Evolutionary conservation across 1,140 invertebrate genomes (phyloP), one percentile per base, ranked within the genome.

Genomic region (Archegozetes longisetosus): DNA sequence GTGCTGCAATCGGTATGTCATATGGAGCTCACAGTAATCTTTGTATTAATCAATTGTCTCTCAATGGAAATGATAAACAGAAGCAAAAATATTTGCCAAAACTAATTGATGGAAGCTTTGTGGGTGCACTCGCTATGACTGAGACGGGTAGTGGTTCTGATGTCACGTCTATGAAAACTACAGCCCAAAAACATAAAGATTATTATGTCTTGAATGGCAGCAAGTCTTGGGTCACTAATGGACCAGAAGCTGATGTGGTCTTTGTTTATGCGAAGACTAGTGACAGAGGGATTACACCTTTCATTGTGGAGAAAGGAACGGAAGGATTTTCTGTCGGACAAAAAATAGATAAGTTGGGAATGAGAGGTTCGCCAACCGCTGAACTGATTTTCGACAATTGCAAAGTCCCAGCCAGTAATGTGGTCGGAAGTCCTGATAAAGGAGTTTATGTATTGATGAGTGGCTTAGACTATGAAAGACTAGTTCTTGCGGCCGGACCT

Each of bases 151-250:
- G 92, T 3, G 95, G 95, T 3, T 96, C 92, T 9, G 95, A 99
- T 78, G 94, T 98, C 2, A 88, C 96, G 2, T 94, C 92, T 0
- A 98, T 99, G 94, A 92, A 86, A 71, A 68, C 89, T 14, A 82
- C 75, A 58, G 95, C 94, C 2, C 84, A 91, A 63, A 89, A 85
- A 66, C 6, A 40, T 27, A n/a, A n/a, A 2, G 90, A 96, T 70
- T 80, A 90, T 71, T 98, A 95, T 72, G 69, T 98, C 14, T 74
- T 99, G 0, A 98, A 98, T 73, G 95, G 95, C 48, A 89, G 77
- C 61, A 99, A 99, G 74, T 98, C 98, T 73, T 99, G 95, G 95
- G 98, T 99, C 53, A 99, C 95, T 0, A 99, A 98, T 75, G 94
- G 86, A 6, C 84, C 89, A 0, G 87, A 92, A 76, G 93, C 94